Percentiles rank a stretch among this genome's conserved stretches.
These are phyloP conservation scores for Cryptocephalus moraei DNA, from an alignment of 2,888 invertebrate species.

Conservation along the genomic window DNA sequence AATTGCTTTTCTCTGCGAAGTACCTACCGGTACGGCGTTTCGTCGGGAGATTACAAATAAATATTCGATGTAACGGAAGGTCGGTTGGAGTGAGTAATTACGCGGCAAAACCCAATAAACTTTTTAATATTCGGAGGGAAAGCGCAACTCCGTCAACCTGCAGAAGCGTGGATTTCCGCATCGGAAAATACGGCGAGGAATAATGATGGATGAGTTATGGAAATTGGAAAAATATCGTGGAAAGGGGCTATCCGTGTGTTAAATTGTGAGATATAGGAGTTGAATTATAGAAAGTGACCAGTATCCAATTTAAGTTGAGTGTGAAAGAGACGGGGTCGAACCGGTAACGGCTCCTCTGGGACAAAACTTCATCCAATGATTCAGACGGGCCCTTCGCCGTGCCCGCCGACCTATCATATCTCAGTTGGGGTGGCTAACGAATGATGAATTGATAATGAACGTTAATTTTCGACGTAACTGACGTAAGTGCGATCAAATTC, in stretches of 20 bases:
- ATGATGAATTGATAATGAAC: not conserved
- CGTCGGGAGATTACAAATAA: too few relatives aligned
- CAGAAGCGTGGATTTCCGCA: not conserved
- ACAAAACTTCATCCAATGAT: conserved; percentile 37
- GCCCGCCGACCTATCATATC: not conserved
- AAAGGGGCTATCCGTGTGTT: conserved; percentile 15
- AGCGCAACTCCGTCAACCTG: not conserved
- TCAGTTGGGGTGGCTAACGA: not conserved
- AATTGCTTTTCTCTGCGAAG: too few relatives aligned
- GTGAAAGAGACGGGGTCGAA: conserved; percentile 37
- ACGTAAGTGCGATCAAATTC: conserved; percentile 30
- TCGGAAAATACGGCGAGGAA: not conserved
- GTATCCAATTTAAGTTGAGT: conserved; percentile 41
- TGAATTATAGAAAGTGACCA: conserved; percentile 42
- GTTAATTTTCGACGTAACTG: conserved; percentile 23
- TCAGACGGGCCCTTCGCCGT: conserved; percentile 23
- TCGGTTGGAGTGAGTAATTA: too few relatives aligned
- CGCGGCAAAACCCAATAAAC: too few relatives aligned
- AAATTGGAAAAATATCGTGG: not conserved
- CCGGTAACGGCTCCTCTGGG: conserved; percentile 37
- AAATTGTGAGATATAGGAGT: conserved; percentile 38
- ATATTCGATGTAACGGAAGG: too few relatives aligned
- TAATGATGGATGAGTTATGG: not conserved
- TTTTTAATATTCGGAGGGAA: not conserved
- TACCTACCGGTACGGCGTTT: too few relatives aligned